Base-by-base conservation (phyloP, 2,888 invertebrate genomes). In the Stenodera caucasica region DNA sequence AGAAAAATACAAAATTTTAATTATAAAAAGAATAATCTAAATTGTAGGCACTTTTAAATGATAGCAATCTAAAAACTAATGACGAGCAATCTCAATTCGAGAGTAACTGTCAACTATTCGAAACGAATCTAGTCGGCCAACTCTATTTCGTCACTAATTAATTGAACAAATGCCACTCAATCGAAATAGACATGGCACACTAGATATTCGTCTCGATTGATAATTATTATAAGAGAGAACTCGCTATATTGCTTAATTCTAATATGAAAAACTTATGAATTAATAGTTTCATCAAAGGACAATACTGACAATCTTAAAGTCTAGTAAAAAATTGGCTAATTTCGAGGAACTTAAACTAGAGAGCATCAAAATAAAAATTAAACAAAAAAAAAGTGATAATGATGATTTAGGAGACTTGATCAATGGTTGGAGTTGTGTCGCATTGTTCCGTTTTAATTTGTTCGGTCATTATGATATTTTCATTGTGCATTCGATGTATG, bases 401-500 rank as follows among this genome's bases (percentile, higher is more conserved):
- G 3, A 7, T 30, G 1, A 9, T 30, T 45, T 45, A 45, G 45
- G 45, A 45, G 21, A 51, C 51, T 15, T 29, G 30, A 29, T 32
- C 26, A 12, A 9, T 23, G 18, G 23, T 14, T 26, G 50, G 1
- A 51, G 11, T 12, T 4, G 7, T 45, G 18, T 40, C 15, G 18
- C 40, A 40, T 40, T 40, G 15, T 6, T 45, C 45, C 3, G 45
- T 18, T 21, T 21, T 21, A 4, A 21, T 11, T 11, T 45, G 12
- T 21, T 21, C 37, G 1, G 21, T 11, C 1, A 5, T 2, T 1
- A 21, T 1, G 12, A 45, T 12, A 45, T 45, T 51, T 11, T 51
- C 51, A 15, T 88, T 87, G 75, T 90, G 90, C 89, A 90, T 89
- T 64, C 90, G 83, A 80, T 89, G 88, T 84, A 90, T 88, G 80